Evolutionary conservation across 2,797 vertebrate genomes (phyloP).

Genomic region (Characodon lateralis): DNA sequence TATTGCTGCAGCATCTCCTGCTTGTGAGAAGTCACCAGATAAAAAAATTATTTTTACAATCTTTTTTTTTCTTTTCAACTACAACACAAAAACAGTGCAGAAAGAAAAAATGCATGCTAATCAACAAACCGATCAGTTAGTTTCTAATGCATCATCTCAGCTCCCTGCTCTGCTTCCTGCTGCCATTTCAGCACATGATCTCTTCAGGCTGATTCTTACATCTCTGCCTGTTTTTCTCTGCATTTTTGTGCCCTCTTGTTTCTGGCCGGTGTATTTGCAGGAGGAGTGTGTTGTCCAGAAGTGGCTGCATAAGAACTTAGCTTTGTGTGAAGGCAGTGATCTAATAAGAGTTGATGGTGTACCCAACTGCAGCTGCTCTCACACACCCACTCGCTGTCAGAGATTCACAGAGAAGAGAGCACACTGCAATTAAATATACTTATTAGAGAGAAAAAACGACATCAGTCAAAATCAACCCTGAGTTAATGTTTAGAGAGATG

Average conservation of each 20-base stretch:
- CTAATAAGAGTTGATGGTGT: constrained; percentile 73
- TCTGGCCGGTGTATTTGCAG: constrained; percentile 19
- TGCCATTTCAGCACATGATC: constrained; percentile 1
- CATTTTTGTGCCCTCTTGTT: not conserved
- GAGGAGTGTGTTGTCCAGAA: constrained; percentile 37
- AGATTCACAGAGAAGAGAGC: constrained; percentile 43
- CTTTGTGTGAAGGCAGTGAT: constrained; percentile 56
- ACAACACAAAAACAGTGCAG: not conserved
- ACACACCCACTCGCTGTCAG: constrained; percentile 71
- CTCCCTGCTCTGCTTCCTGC: not conserved
- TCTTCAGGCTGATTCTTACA: not conserved
- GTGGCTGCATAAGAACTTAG: constrained; percentile 31
- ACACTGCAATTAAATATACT: constrained; percentile 68
- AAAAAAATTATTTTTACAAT: not conserved
- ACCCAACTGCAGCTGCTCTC: constrained; percentile 71
- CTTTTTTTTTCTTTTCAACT: not conserved
- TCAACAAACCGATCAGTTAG: not conserved
- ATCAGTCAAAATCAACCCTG: constrained; percentile 17
- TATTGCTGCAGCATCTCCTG: no score
- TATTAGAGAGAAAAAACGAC: constrained; percentile 35
- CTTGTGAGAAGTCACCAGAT: not conserved
- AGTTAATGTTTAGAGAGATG: constrained; percentile 3
- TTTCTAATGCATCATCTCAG: not conserved
- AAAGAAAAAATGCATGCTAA: not conserved
- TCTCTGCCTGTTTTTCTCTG: not conserved